Evolutionary conservation across 2,888 invertebrate species (phyloP).

Genomic region (Vanessa cardui): DNA sequence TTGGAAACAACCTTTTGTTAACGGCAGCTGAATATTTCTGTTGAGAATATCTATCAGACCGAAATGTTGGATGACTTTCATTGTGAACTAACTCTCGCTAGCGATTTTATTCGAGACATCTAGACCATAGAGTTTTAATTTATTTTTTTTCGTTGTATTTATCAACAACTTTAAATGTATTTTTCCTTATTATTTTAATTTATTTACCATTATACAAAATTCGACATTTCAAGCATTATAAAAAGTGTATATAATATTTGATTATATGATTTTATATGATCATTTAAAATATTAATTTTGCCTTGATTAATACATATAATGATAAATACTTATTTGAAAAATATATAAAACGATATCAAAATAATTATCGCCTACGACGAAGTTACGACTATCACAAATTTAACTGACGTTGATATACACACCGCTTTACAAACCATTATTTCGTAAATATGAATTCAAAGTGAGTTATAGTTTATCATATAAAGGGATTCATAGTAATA

Average conservation of each 20-base stretch:
- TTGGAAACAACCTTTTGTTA: constrained; percentile 67
- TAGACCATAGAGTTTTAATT: constrained; percentile 26
- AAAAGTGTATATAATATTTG: no score
- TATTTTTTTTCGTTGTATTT: neutral
- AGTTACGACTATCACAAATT: no score
- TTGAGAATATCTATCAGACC: constrained; percentile 63
- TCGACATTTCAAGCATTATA: no score
- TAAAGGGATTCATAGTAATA: constrained; percentile 19
- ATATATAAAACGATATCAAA: neutral
- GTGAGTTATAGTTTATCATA: constrained; percentile 28
- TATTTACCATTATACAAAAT: neutral
- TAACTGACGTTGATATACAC: neutral
- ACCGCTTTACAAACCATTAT: constrained; percentile 18
- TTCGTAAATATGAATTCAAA: constrained; percentile 13
- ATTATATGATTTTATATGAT: no score
- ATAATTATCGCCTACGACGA: no score
- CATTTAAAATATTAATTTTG: no score
- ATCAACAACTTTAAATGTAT: neutral
- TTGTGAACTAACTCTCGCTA: constrained; percentile 24
- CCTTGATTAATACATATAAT: no score
- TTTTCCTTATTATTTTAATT: neutral
- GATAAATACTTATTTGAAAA: no score
- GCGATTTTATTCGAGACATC: constrained; percentile 23
- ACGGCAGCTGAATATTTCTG: constrained; percentile 72
- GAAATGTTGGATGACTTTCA: constrained; percentile 54